Conservation (phyloP, 1,140 invertebrate species). For the Dreissena rostriformis region DNA sequence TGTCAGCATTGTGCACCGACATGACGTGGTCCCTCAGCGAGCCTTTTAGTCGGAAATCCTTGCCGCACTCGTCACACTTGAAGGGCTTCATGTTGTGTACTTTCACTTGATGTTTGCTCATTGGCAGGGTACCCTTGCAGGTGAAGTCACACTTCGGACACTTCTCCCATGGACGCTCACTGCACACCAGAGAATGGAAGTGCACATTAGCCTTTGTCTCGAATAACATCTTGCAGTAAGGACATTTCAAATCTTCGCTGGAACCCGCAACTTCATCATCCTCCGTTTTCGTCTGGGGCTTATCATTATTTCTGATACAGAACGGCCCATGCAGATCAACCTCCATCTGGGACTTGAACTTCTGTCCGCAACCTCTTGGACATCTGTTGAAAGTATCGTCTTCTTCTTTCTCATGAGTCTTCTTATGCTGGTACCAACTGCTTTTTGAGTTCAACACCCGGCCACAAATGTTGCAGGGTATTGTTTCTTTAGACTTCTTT, state of each 20-base stretch:
- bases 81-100: slow-evolving; percentile 30
- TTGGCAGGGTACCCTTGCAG: slow-evolving; percentile 15
- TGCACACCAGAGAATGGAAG: slow-evolving; percentile 20
- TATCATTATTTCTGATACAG: background rate
- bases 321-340: slow-evolving; percentile 33
- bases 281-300: background rate
- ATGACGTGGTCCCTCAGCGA: slow-evolving; percentile 17
- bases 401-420: background rate
- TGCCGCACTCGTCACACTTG: slow-evolving; percentile 5
- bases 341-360: slow-evolving; percentile 8
- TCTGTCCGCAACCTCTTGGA: slow-evolving; percentile 32
- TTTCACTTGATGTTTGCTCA: slow-evolving; percentile 39
- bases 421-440: background rate
- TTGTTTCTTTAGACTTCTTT: background rate
- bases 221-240: background rate
- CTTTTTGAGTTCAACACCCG: background rate
- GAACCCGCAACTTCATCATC: background rate
- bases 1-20: slow-evolving; percentile 18
- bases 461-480: background rate
- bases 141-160: slow-evolving; percentile 35
- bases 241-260: background rate
- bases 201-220: slow-evolving; percentile 6
- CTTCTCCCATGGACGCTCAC: background rate
- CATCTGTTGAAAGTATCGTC: slow-evolving; percentile 15
- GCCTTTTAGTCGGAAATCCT: slow-evolving; percentile 13